phyloP scores from a whole-genome alignment of 2,888 invertebrate species.

The Fabriciana adippe region DNA sequence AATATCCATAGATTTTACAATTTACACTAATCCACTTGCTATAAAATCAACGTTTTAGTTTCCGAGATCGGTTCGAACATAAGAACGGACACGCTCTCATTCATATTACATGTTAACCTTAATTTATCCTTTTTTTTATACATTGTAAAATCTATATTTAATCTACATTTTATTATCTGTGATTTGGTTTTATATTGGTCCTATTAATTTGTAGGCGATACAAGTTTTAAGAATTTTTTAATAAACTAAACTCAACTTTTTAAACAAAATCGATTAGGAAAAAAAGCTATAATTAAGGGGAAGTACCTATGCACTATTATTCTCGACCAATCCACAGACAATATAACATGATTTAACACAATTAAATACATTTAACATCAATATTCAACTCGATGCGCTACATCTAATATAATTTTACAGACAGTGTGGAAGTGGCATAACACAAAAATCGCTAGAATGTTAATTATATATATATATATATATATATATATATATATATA shows the following conservation, averaged over 20 bases:
- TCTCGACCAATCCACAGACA: constrained; percentile 4
- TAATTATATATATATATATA: too few species aligned
- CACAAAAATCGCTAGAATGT: not conserved
- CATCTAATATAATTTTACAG: constrained; percentile 1
- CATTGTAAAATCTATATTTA: constrained; percentile 4
- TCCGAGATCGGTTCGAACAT: not conserved
- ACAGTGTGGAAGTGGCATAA: not conserved
- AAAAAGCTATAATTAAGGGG: not conserved
- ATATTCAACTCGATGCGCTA: not conserved
- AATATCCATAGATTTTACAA: too few species aligned
- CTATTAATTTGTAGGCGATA: constrained; percentile 6
- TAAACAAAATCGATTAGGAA: not conserved
- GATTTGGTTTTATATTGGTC: constrained; percentile 7
- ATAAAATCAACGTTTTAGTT: not conserved
- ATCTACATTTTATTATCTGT: constrained; percentile 5
- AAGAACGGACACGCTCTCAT: constrained; percentile 1
- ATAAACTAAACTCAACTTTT: not conserved
- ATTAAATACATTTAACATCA: not conserved
- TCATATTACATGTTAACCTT: not conserved
- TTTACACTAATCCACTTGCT: too few species aligned
- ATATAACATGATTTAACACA: constrained; percentile 3
- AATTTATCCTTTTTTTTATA: not conserved
- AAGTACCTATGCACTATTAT: constrained; percentile 10
- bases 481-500: too few species aligned
- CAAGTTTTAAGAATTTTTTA: not conserved